phyloP scores from a whole-genome alignment of 2,113 vertebrate genomes.

The Pongo abelii region DNA sequence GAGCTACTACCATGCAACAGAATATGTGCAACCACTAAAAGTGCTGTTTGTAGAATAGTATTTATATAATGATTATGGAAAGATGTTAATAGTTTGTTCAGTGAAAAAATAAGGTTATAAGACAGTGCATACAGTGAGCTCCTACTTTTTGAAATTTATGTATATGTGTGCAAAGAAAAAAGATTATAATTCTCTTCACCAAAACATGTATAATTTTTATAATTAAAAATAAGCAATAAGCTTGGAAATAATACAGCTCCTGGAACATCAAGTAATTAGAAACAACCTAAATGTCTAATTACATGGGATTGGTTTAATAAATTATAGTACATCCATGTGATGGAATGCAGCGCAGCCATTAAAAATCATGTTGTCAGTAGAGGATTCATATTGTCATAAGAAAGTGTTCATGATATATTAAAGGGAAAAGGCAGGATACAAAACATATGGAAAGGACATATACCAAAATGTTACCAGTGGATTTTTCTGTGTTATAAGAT shows the following conservation, averaged over 20 bases:
- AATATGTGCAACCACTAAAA: not conserved
- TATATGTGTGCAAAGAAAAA: not conserved
- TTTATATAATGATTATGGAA: slow-evolving; percentile 34
- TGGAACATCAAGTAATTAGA: slow-evolving; percentile 7
- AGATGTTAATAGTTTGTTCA: not conserved
- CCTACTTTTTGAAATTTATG: not conserved
- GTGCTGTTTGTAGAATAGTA: not conserved
- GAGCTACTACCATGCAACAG: not conserved
- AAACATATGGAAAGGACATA: slow-evolving; percentile 1
- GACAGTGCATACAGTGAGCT: not conserved
- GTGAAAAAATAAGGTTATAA: not conserved
- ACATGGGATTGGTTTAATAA: slow-evolving; percentile 35
- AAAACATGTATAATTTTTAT: not conserved
- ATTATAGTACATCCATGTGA: not conserved
- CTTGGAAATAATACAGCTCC: not conserved
- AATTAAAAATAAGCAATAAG: slow-evolving; percentile 19
- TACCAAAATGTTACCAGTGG: not conserved
- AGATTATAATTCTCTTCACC: not conserved
- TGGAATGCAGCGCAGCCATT: not conserved
- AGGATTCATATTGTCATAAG: slow-evolving; percentile 28
- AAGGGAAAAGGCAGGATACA: not conserved
- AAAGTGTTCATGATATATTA: slow-evolving; percentile 18
- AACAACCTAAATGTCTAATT: slow-evolving; percentile 36
- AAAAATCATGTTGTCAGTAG: slow-evolving; percentile 50
- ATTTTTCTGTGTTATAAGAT: not conserved